Conservation (phyloP, 92 coral and sea anemone species). For the Zoanthus gigantus region DNA sequence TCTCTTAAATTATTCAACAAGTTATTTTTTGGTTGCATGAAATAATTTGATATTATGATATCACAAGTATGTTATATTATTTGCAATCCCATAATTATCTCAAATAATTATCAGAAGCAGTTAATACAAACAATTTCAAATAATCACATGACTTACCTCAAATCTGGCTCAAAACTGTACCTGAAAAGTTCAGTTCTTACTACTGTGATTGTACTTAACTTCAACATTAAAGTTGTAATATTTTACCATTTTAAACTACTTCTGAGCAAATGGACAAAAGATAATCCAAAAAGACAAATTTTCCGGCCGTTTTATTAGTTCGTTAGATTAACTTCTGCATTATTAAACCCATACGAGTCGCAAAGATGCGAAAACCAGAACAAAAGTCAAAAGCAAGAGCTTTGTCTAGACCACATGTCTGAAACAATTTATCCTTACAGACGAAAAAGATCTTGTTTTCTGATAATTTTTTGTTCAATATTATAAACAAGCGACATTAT, state of each 20-base stretch:
- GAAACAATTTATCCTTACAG: not conserved
- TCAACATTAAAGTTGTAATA: no score
- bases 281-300: not conserved
- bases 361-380: not conserved
- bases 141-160: no score
- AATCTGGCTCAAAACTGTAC: no score
- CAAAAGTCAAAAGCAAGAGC: not conserved
- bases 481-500: not conserved
- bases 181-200: no score
- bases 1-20: no score
- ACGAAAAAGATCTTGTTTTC: not conserved
- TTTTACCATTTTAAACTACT: not conserved
- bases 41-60: no score
- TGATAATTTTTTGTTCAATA: not conserved
- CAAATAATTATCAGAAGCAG: no score
- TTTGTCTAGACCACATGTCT: not conserved
- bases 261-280: not conserved
- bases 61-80: no score
- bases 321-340: not conserved
- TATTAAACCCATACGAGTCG: not conserved
- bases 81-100: no score
- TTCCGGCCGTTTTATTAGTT: not conserved
- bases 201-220: no score
- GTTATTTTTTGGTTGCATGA: no score
- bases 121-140: no score